These are phyloP conservation scores for Calliphora vicina DNA, from an alignment of 1,140 invertebrate species.

Conservation along the genomic window DNA sequence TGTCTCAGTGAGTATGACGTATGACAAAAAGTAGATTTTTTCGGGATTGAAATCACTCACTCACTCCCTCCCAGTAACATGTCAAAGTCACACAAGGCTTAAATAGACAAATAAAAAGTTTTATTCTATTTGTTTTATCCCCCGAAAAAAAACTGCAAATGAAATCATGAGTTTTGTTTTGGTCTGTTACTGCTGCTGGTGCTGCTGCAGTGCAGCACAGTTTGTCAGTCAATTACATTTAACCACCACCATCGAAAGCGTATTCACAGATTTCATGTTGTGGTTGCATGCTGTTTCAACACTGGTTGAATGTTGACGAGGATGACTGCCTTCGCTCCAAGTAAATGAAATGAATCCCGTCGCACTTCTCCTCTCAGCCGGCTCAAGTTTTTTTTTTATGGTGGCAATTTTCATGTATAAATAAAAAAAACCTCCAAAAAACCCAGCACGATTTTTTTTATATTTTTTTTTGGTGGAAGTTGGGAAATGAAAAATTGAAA, in stretches of 20 bases:
- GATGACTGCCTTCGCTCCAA: not conserved
- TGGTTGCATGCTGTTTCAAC: slow-evolving; percentile 30
- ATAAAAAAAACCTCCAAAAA: not conserved
- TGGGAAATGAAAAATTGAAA: not conserved
- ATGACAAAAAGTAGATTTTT: no score
- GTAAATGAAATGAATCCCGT: not conserved
- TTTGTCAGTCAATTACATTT: slow-evolving; percentile 35
- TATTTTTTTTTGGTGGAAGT: not conserved
- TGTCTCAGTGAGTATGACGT: no score
- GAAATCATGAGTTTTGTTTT: no score
- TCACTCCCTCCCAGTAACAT: no score
- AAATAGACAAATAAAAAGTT: no score
- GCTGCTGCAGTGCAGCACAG: not conserved
- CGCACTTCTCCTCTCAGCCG: not conserved
- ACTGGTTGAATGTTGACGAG: not conserved
- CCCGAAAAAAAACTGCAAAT: no score
- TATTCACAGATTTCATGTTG: slow-evolving; percentile 29
- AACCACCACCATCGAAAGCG: not conserved
- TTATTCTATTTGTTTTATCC: no score
- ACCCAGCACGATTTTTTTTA: not conserved
- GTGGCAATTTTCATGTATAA: not conserved
- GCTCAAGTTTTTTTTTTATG: not conserved
- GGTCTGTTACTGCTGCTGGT: not conserved
- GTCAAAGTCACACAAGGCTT: no score
- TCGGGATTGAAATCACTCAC: no score